Evolutionary conservation across 2,888 invertebrate genomes (phyloP).

Genomic region (Drosophila longiperda): DNA sequence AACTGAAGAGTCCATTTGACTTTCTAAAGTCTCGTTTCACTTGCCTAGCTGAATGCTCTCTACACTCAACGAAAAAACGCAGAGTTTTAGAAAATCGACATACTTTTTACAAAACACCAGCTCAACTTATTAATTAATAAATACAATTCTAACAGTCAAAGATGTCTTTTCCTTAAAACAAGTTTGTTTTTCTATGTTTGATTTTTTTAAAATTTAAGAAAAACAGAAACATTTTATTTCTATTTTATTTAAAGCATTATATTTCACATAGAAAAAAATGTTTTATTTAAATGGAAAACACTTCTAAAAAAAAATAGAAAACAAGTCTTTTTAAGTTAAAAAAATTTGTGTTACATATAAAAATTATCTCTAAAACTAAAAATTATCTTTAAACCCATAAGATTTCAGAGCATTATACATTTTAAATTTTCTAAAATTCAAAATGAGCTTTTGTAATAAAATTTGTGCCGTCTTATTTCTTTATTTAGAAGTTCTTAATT

Average conservation of each 20-base stretch:
- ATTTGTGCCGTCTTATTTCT: background rate
- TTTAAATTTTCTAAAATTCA: background rate
- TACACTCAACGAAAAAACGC: background rate
- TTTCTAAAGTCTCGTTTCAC: conserved; percentile 9
- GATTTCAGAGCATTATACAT: background rate
- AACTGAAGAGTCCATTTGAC: conserved; percentile 5
- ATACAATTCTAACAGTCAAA: background rate
- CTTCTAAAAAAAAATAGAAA: background rate
- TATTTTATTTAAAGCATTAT: no score
- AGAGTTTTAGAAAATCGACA: background rate
- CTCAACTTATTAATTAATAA: background rate
- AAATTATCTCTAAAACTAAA: background rate
- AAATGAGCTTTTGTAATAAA: background rate
- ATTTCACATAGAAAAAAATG: background rate
- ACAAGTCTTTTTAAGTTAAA: background rate
- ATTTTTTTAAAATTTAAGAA: background rate
- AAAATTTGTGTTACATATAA: background rate
- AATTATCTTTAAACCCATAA: background rate
- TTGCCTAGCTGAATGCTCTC: background rate
- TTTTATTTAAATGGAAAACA: no score
- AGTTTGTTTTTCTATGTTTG: background rate
- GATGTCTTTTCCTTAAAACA: background rate
- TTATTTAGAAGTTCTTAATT: background rate
- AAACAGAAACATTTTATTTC: no score
- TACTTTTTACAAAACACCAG: background rate